Conservation (phyloP, 2,113 vertebrate species). For the Oryzias woworae region DNA sequence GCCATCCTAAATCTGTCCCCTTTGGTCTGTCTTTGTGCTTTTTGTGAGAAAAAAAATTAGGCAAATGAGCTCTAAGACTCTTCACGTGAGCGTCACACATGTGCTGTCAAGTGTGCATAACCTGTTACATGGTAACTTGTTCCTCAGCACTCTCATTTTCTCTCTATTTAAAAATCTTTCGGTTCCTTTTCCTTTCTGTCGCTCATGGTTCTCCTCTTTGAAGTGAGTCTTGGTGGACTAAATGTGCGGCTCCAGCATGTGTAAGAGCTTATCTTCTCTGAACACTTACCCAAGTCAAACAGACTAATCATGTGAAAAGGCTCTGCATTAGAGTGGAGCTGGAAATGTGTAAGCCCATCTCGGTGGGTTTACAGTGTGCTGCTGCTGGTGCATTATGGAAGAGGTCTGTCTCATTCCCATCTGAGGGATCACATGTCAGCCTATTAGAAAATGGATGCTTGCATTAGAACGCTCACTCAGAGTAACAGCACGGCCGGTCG, state of each 20-base stretch:
- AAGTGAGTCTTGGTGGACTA: conserved; percentile 5
- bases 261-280: conserved; percentile 12
- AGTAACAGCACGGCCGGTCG: conserved; percentile 11
- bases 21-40: not conserved
- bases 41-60: conserved; percentile 9
- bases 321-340: conserved; percentile 27
- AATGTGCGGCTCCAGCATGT: not conserved
- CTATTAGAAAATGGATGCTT: conserved; percentile 61
- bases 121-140: not conserved
- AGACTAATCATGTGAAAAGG: conserved; percentile 34
- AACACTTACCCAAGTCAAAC: conserved; percentile 8
- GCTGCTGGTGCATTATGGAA: conserved; percentile 59
- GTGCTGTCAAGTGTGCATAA: not conserved
- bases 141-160: conserved; percentile 24
- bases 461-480: conserved; percentile 18
- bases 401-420: conserved; percentile 34
- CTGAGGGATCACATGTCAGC: conserved; percentile 62
- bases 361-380: conserved; percentile 34
- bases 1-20: not conserved
- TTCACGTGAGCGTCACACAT: conserved; percentile 56
- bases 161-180: conserved; percentile 11
- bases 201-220: conserved; percentile 14
- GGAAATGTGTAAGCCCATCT: conserved; percentile 32
- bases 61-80: conserved; percentile 51
- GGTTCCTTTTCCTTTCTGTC: conserved; percentile 1